A percentile compares a stretch with the other conserved stretches of the same genome.
Conservation (phyloP, 1,140 invertebrate species). For the Zelostemma sp. region DNA sequence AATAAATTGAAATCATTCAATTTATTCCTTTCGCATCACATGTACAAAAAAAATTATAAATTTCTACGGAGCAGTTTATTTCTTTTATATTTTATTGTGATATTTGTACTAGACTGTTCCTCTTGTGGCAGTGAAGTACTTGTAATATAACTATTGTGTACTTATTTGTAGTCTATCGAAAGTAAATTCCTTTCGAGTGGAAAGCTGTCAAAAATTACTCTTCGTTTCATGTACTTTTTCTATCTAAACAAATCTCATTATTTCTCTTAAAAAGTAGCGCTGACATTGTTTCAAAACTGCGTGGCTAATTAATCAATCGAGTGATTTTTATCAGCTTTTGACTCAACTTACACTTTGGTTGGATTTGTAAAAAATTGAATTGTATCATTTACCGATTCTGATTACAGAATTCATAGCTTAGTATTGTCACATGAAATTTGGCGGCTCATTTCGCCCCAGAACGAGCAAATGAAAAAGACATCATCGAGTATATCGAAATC, state of each 20-base stretch:
- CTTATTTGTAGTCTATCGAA: neutral
- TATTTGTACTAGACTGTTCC: neutral
- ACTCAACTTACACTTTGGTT: neutral
- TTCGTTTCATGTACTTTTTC: neutral
- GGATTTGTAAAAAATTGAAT: no score
- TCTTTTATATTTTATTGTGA: neutral
- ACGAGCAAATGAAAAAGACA: slow-evolving; percentile 1
- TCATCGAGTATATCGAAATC: neutral
- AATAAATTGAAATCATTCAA: neutral
- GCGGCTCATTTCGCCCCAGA: slow-evolving; percentile 1
- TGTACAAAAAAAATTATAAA: neutral
- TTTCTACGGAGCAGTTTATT: neutral
- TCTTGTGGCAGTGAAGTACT: slow-evolving; percentile 1
- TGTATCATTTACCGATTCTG: no score
- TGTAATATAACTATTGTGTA: neutral
- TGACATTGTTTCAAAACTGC: no score
- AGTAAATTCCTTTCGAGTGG: neutral
- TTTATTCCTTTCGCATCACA: neutral
- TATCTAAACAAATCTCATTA: neutral
- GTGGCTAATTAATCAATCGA: no score
- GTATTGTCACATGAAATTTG: slow-evolving; percentile 6
- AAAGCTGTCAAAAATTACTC: neutral
- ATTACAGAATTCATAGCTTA: neutral
- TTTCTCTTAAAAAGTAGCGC: neutral
- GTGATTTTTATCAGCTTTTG: neutral